These are phyloP conservation scores for Meandrusa payeni DNA, from an alignment of 2,888 invertebrate species.

Conservation along the genomic window DNA sequence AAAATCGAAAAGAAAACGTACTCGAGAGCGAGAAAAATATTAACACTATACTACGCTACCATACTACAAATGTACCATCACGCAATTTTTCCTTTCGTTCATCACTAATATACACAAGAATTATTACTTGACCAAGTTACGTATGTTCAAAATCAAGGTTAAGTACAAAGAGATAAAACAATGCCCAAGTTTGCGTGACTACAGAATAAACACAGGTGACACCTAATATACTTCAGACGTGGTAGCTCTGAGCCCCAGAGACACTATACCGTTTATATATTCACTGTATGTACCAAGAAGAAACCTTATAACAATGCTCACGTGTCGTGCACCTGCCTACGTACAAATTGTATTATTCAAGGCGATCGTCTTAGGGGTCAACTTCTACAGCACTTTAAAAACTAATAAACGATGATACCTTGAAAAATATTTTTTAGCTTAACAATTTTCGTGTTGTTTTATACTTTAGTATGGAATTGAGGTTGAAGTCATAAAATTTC, in stretches of 20 bases:
- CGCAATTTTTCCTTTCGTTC: too few species aligned
- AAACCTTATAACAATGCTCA: constrained; percentile 24
- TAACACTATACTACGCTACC: too few species aligned
- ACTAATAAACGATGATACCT: constrained; percentile 22
- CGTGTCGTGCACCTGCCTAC: constrained; percentile 18
- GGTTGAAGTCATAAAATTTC: not conserved
- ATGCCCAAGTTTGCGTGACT: constrained; percentile 2
- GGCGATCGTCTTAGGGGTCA: constrained; percentile 22
- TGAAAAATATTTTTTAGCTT: constrained; percentile 8
- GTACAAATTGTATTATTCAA: constrained; percentile 22
- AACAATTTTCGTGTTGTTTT: not conserved
- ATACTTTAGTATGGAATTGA: not conserved
- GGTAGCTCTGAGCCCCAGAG: constrained; percentile 2
- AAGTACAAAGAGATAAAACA: too few species aligned
- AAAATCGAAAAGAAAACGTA: too few species aligned
- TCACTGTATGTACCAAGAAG: constrained; percentile 12
- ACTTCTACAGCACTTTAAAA: constrained; percentile 5
- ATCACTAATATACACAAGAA: too few species aligned
- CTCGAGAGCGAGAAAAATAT: too few species aligned
- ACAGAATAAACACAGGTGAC: constrained; percentile 3
- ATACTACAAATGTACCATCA: too few species aligned
- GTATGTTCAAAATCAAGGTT: too few species aligned
- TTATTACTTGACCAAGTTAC: too few species aligned
- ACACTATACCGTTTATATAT: constrained; percentile 6
- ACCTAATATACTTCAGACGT: constrained; percentile 2